These are phyloP conservation scores for Centropristis striata DNA, from an alignment of 2,113 vertebrate genomes.

Conservation along the genomic window DNA sequence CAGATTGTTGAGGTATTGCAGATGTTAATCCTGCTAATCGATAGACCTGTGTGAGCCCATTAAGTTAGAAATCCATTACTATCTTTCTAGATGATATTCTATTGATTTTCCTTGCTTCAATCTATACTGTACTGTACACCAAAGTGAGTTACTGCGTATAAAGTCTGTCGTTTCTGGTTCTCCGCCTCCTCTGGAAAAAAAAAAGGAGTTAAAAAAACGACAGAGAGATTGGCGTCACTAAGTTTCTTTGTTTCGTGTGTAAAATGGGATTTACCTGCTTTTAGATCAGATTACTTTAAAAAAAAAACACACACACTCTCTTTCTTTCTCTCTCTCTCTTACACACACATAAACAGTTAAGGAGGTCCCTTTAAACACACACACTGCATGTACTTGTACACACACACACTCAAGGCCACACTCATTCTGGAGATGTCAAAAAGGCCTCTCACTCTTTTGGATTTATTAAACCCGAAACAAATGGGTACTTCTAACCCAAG, in stretches of 20 bases:
- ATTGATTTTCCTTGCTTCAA: constrained; percentile 73
- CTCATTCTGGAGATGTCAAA: constrained; percentile 58
- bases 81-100: constrained; percentile 84
- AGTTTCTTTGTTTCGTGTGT: constrained; percentile 79
- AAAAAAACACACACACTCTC: constrained; percentile 6
- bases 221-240: constrained; percentile 59
- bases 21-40: constrained; percentile 82
- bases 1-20: constrained; percentile 78
- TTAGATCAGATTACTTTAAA: constrained; percentile 64
- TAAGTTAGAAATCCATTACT: constrained; percentile 84
- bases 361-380: constrained; percentile 14
- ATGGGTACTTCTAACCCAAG: constrained; percentile 33
- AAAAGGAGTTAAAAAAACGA: constrained; percentile 31
- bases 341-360: constrained; percentile 10
- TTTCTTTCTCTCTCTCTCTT: constrained; percentile 4
- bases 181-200: constrained; percentile 27
- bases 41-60: constrained; percentile 81
- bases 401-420: neutral
- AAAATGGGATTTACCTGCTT: constrained; percentile 64
- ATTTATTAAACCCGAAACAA: constrained; percentile 71
- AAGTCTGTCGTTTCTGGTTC: constrained; percentile 65
- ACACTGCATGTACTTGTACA: no score
- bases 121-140: constrained; percentile 72
- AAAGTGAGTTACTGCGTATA: constrained; percentile 78
- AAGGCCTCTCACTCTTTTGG: constrained; percentile 68